phyloP scores from a whole-genome alignment of 1,140 invertebrate genomes.

The Schlechtendalia chinensis region DNA sequence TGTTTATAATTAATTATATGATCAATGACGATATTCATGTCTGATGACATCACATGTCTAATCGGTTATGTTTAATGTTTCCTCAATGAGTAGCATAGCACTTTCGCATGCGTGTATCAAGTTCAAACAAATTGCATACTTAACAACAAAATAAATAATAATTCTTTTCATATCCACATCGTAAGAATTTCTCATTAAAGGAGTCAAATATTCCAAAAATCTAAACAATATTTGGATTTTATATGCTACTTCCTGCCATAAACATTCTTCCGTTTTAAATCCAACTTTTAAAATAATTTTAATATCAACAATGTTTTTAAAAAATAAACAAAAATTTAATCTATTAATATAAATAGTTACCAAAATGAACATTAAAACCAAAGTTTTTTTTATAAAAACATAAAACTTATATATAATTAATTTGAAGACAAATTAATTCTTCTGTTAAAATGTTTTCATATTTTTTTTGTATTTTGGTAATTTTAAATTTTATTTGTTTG shows the following conservation, averaged over 20 bases:
- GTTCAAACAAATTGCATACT: not conserved
- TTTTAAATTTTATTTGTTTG: too few species aligned
- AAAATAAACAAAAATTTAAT: not conserved
- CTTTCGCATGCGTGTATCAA: not conserved
- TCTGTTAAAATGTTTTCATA: too few species aligned
- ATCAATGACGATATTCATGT: not conserved
- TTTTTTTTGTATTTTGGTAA: too few species aligned
- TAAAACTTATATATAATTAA: too few species aligned
- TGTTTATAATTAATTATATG: not conserved
- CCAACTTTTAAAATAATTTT: not conserved
- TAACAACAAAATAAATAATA: conserved; percentile 4
- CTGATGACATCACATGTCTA: not conserved
- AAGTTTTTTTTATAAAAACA: too few species aligned
- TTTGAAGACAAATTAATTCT: too few species aligned
- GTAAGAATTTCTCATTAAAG: not conserved
- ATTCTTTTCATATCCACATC: not conserved
- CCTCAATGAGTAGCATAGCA: not conserved
- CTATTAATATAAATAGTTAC: not conserved
- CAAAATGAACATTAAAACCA: too few species aligned
- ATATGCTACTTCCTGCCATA: not conserved
- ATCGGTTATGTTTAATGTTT: not conserved
- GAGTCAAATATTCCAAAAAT: not conserved
- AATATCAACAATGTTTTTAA: not conserved
- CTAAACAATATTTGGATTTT: not conserved
- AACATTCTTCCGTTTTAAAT: not conserved